A percentile compares a stretch with the other conserved stretches of the same genome.
Conservation (phyloP, 2,797 vertebrate genomes). For the Neoniphon sammara region DNA sequence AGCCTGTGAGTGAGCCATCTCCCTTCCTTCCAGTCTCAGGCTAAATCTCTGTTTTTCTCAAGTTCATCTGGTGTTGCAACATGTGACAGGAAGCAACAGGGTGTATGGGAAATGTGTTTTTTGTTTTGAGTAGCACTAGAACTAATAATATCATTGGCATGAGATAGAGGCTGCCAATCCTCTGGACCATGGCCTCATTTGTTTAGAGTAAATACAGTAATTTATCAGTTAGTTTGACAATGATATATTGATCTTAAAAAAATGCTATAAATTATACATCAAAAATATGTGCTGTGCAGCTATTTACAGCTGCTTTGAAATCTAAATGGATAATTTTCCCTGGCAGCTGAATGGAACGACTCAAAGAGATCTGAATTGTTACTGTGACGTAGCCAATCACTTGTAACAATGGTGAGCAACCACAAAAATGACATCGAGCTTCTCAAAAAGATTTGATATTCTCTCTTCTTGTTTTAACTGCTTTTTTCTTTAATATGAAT, state of each 20-base stretch:
- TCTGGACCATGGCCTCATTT: neutral
- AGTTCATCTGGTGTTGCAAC: too few relatives aligned
- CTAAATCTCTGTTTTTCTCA: too few relatives aligned
- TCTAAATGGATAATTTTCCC: neutral
- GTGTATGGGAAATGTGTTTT: constrained; percentile 10
- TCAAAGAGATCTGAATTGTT: constrained; percentile 14
- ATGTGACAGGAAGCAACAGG: too few relatives aligned
- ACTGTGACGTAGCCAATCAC: constrained; percentile 22
- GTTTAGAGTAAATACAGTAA: neutral
- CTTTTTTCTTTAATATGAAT: neutral
- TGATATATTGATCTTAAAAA: neutral
- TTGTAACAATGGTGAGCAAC: constrained; percentile 9
- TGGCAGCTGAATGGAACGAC: constrained; percentile 10
- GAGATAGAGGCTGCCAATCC: constrained; percentile 10
- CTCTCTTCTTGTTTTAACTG: neutral
- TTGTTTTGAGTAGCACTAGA: neutral
- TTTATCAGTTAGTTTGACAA: neutral
- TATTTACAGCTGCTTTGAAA: neutral
- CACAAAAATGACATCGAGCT: constrained; percentile 4
- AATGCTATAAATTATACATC: neutral
- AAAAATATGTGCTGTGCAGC: constrained; percentile 7
- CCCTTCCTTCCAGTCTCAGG: too few relatives aligned
- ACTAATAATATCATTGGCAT: neutral
- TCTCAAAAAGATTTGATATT: neutral
- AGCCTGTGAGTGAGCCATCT: too few relatives aligned